phyloP scores from a whole-genome alignment of 2,797 vertebrate species.

The Syncerus caffer region DNA sequence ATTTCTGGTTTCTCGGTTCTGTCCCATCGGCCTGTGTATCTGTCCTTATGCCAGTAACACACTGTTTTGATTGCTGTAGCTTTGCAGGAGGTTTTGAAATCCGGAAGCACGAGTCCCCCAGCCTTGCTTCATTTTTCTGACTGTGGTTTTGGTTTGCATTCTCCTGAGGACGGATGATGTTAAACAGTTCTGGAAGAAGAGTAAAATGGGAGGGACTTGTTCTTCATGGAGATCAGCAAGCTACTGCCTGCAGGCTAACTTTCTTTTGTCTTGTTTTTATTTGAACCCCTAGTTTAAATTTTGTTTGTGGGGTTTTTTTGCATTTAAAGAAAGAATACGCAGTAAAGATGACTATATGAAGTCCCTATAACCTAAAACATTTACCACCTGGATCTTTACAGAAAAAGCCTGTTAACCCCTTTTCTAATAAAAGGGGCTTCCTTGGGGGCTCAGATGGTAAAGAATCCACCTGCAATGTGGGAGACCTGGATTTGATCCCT shows the following conservation, averaged over 20 bases:
- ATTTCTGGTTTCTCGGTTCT: background rate
- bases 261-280: background rate
- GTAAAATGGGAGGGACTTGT: background rate
- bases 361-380: background rate
- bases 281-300: background rate
- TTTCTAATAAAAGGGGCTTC: background rate
- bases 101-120: background rate
- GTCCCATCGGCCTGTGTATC: fast-evolving
- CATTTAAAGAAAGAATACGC: background rate
- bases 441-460: background rate
- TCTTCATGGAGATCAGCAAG: background rate
- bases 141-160: background rate
- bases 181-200: background rate
- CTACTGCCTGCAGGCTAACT: background rate
- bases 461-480: background rate
- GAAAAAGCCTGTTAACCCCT: background rate
- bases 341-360: background rate
- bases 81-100: background rate
- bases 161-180: background rate
- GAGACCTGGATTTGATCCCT: background rate
- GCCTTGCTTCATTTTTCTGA: background rate
- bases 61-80: background rate
- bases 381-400: background rate
- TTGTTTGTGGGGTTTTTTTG: background rate
- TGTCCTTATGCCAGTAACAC: background rate